Evolutionary conservation across 92 coral and sea anemone genomes (phyloP).

Genomic region (Actinostola sp.): DNA sequence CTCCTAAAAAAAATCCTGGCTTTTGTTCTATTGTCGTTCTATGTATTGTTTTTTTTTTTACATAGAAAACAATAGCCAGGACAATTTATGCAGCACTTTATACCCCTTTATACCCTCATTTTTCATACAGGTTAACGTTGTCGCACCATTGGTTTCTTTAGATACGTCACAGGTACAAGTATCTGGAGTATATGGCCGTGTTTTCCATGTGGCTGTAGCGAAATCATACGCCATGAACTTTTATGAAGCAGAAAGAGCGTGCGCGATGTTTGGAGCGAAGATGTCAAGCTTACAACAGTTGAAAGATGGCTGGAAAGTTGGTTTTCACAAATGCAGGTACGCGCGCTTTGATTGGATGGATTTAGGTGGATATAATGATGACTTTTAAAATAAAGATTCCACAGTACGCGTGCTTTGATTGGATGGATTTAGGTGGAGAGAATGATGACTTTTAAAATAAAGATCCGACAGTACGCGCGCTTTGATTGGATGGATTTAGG

Average conservation of each 20-base stretch:
- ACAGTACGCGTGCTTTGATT: too few relatives aligned
- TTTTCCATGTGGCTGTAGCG: not conserved
- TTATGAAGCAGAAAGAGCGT: slow-evolving; percentile 20
- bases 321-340: slow-evolving; percentile 15
- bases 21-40: too few relatives aligned
- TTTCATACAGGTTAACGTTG: not conserved
- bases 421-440: too few relatives aligned
- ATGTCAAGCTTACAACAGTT: slow-evolving; percentile 10
- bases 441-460: too few relatives aligned
- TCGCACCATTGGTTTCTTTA: not conserved
- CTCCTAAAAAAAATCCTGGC: too few relatives aligned
- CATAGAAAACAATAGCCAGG: too few relatives aligned
- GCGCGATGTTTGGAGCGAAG: slow-evolving; percentile 17
- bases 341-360: not conserved
- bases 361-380: not conserved
- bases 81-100: too few relatives aligned
- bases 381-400: too few relatives aligned
- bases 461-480: too few relatives aligned
- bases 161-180: not conserved
- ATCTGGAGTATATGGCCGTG: not conserved
- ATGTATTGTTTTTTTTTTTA: too few relatives aligned
- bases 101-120: too few relatives aligned
- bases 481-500: too few relatives aligned
- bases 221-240: not conserved
- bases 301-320: slow-evolving; percentile 18